A percentile compares a stretch with the other conserved stretches of the same genome.
Conservation (phyloP, 1,140 invertebrate genomes). For the Anastatus disparis region DNA sequence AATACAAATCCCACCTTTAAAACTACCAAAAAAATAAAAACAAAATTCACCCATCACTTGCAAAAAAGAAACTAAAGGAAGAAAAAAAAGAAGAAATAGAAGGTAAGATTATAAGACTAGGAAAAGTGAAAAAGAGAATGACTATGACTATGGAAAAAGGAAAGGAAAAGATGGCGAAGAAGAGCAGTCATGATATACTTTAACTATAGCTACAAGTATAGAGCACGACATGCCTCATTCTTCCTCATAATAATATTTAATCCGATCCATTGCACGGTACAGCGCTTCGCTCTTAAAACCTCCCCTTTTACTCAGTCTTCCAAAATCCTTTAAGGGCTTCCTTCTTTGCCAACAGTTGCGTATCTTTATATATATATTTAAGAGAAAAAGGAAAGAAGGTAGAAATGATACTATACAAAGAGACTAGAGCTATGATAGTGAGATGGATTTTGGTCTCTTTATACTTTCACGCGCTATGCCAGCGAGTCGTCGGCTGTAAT, state of each 20-base stretch:
- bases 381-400: neutral
- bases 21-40: neutral
- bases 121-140: too few species aligned
- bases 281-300: slow-evolving; percentile 59
- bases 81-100: neutral
- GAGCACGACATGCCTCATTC: slow-evolving; percentile 45
- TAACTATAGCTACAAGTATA: too few species aligned
- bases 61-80: neutral
- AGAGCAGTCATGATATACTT: too few species aligned
- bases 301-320: slow-evolving; percentile 48
- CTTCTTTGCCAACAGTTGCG: neutral
- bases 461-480: neutral
- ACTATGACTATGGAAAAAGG: neutral
- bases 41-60: neutral
- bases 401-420: too few species aligned
- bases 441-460: neutral
- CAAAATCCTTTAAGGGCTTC: slow-evolving; percentile 55
- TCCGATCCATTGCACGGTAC: slow-evolving; percentile 63
- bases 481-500: too few species aligned
- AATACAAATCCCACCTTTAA: too few species aligned
- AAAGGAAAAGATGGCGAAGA: neutral
- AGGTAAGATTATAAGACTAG: neutral
- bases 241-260: slow-evolving; percentile 62
- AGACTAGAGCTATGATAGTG: too few species aligned
- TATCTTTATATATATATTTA: neutral